Conservation (phyloP, 2,113 vertebrate genomes). For the Pseudolaguvia tuberculata region DNA sequence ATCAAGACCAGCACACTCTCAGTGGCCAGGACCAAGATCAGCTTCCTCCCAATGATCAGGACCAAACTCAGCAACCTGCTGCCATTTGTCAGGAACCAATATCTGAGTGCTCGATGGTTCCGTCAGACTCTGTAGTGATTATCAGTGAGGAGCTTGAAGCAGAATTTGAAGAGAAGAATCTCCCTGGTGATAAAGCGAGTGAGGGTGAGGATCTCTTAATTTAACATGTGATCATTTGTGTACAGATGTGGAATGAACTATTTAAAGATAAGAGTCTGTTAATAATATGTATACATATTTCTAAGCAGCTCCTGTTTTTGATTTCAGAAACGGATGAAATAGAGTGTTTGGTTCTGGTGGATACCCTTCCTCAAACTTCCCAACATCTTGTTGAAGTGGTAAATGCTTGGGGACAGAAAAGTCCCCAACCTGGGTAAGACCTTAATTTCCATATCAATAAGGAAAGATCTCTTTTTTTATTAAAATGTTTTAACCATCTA, state of each 20-base stretch:
- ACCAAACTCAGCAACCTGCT: not conserved
- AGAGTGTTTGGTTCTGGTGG: slow-evolving; percentile 78
- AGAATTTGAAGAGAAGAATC: not conserved
- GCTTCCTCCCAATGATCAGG: not conserved
- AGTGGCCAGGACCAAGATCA: not conserved
- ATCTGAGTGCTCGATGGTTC: slow-evolving; percentile 32
- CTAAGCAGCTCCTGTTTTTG: not conserved
- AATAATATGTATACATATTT: not conserved
- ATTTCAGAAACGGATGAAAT: slow-evolving; percentile 74
- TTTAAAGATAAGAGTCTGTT: not conserved
- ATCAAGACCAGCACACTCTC: not conserved
- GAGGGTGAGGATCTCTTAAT: slow-evolving; percentile 50
- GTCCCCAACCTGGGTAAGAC: slow-evolving; percentile 53
- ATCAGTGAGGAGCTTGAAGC: slow-evolving; percentile 34
- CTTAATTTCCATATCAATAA: not conserved
- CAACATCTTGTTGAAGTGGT: slow-evolving; percentile 55
- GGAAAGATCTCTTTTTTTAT: not conserved
- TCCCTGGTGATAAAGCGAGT: slow-evolving; percentile 32
- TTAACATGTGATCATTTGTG: no score
- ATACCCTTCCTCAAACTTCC: slow-evolving; percentile 53
- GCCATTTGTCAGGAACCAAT: slow-evolving; percentile 47
- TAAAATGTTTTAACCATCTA: not conserved
- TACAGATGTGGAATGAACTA: not conserved
- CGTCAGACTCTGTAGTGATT: slow-evolving; percentile 25
- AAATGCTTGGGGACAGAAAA: slow-evolving; percentile 76